phyloP scores from a whole-genome alignment of 2,113 vertebrate species.

The Ammodytes marinus region DNA sequence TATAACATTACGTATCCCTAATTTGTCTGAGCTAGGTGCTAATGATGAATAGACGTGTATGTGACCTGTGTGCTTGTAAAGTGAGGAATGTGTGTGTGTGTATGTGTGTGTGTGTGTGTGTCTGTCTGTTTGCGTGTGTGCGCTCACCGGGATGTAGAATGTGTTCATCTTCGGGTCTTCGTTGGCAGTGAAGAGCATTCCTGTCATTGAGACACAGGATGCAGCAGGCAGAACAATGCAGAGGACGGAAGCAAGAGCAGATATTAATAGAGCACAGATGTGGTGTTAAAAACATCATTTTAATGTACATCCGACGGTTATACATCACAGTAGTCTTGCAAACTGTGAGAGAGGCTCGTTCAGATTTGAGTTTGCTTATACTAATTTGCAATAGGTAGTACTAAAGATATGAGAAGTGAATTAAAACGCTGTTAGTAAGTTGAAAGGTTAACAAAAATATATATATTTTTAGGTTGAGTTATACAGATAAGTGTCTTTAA shows the following conservation, averaged over 20 bases:
- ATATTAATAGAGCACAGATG: slow-evolving; percentile 15
- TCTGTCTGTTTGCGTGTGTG: neutral
- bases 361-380: neutral
- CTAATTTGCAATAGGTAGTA: neutral
- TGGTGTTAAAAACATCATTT: neutral
- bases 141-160: slow-evolving; percentile 97
- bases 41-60: neutral
- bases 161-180: slow-evolving; percentile 98
- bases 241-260: neutral
- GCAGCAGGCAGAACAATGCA: neutral
- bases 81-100: neutral
- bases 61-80: neutral
- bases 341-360: neutral
- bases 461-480: neutral
- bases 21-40: neutral
- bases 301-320: neutral
- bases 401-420: neutral
- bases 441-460: neutral
- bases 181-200: slow-evolving; percentile 97
- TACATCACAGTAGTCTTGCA: neutral
- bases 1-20: neutral
- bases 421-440: neutral
- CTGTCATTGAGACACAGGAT: slow-evolving; percentile 77
- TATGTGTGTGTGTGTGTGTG: neutral
- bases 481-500: neutral